These are phyloP conservation scores for Anolis sagrei DNA, from an alignment of 2,113 vertebrate species.

Conservation along the genomic window DNA sequence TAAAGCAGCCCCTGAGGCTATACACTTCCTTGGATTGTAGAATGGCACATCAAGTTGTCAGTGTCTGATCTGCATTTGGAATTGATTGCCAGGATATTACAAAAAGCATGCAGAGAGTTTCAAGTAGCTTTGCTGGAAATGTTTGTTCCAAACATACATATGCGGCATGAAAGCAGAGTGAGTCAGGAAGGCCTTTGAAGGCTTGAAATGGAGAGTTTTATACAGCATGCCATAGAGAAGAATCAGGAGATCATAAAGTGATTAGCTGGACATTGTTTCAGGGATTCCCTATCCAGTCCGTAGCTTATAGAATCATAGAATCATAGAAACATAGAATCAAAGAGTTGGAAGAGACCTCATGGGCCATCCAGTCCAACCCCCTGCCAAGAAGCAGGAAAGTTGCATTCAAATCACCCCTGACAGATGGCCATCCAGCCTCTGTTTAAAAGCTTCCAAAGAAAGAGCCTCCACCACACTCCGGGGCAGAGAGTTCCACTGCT, in stretches of 20 bases:
- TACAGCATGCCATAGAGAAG: background rate
- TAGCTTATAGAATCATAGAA: no score
- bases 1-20: conserved; percentile 60
- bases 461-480: no score
- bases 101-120: conserved; percentile 50
- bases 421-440: no score
- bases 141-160: conserved; percentile 24
- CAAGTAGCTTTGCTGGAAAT: conserved; percentile 22
- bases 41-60: conserved; percentile 54
- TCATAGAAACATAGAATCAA: no score
- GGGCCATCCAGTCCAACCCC: no score
- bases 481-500: no score
- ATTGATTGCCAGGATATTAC: conserved; percentile 43
- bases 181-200: background rate
- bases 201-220: conserved; percentile 28
- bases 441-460: no score
- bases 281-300: background rate
- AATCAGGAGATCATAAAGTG: no score
- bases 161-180: background rate
- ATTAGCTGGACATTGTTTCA: background rate
- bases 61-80: conserved; percentile 65
- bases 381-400: no score
- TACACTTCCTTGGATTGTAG: conserved; percentile 46
- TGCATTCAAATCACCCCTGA: no score
- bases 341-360: no score